Conservation (phyloP, 2,888 invertebrate genomes). For the Eucera pruinosa region DNA sequence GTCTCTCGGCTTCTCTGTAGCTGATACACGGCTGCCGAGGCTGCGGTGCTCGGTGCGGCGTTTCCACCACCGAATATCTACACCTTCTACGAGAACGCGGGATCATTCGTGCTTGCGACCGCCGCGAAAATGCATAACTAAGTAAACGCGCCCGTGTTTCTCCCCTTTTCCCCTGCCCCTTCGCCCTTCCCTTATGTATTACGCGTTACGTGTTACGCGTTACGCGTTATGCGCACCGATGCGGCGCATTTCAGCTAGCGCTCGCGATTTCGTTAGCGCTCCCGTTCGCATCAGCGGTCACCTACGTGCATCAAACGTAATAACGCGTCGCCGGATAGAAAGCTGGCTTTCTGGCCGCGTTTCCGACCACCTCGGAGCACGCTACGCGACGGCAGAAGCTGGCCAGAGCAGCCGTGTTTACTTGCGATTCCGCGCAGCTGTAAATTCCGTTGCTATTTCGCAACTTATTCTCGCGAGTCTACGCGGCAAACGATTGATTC, state of each 20-base stretch:
- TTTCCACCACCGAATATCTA: constrained; percentile 6
- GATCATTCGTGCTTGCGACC: constrained; percentile 25
- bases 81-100: not conserved
- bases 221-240: no score
- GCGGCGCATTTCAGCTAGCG: not conserved
- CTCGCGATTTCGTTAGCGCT: not conserved
- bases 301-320: constrained; percentile 39
- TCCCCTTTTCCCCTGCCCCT: not conserved
- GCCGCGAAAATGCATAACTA: constrained; percentile 43
- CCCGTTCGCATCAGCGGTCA: no score
- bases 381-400: constrained; percentile 11
- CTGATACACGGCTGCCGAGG: constrained; percentile 14
- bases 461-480: no score
- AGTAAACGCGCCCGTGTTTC: constrained; percentile 5
- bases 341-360: constrained; percentile 50
- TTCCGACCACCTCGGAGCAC: constrained; percentile 28
- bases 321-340: constrained; percentile 39
- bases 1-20: constrained; percentile 17
- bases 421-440: no score
- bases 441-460: no score
- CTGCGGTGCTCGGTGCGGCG: not conserved
- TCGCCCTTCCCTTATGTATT: not conserved
- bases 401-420: no score
- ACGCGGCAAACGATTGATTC: no score
- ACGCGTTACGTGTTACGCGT: no score